These are phyloP conservation scores for Heteromormyrus szaboi DNA, from an alignment of 2,797 vertebrate species.

Conservation along the genomic window DNA sequence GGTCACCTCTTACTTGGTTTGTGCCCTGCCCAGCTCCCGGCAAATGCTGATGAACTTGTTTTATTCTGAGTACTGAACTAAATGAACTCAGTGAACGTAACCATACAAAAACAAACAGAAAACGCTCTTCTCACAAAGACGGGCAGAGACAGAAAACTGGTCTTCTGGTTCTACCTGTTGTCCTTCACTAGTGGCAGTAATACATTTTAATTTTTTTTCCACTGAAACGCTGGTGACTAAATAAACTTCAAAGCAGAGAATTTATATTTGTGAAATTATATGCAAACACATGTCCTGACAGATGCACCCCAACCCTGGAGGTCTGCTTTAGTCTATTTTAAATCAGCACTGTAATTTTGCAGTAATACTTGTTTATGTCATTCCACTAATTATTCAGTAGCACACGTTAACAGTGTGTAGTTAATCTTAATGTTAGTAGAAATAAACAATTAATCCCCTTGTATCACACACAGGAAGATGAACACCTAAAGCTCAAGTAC, in stretches of 20 bases:
- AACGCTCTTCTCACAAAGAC: background rate
- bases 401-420: background rate
- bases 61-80: background rate
- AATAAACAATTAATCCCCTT: background rate
- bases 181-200: background rate
- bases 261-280: constrained; percentile 8
- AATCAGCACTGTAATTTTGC: background rate
- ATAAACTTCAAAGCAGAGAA: background rate
- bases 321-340: background rate
- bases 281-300: background rate
- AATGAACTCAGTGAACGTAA: background rate
- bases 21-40: background rate
- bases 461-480: background rate
- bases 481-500: background rate
- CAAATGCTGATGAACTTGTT: constrained; percentile 9
- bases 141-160: background rate
- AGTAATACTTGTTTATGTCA: background rate
- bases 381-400: background rate
- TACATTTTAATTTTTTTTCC: background rate
- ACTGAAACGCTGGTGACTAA: background rate
- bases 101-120: background rate
- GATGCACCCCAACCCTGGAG: background rate
- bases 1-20: background rate
- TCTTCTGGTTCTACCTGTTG: background rate
- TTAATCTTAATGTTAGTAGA: background rate